A percentile compares a stretch with the other conserved stretches of the same genome.
Evolutionary conservation across 2,888 invertebrate genomes (phyloP).

Genomic region (Ormyrus pomaceus): DNA sequence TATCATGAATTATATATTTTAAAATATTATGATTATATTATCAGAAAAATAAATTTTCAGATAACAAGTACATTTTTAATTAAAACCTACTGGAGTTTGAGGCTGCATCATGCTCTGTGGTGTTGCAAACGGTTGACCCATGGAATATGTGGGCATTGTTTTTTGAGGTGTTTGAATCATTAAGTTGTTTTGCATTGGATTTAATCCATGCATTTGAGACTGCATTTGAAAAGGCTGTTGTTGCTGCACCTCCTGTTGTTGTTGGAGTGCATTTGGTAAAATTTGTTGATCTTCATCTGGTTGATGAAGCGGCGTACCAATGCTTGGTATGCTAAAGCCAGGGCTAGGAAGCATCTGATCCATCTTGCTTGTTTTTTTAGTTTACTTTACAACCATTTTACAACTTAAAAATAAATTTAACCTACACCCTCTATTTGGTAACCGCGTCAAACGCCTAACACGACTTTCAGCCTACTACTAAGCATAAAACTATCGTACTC

Average conservation of each 20-base stretch:
- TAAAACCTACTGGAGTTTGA: conserved; percentile 85
- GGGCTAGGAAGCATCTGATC: conserved; percentile 95
- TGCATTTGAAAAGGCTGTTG: conserved; percentile 77
- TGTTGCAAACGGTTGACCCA: conserved; percentile 85
- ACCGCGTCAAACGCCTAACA: no score
- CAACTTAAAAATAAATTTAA: conserved; percentile 11
- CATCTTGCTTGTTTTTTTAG: conserved; percentile 77
- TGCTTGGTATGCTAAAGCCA: conserved; percentile 91
- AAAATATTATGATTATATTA: neutral
- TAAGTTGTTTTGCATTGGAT: conserved; percentile 80
- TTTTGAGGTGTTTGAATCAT: conserved; percentile 84
- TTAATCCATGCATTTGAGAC: conserved; percentile 79
- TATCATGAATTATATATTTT: neutral
- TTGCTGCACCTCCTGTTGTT: conserved; percentile 79
- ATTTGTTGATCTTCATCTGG: conserved; percentile 95
- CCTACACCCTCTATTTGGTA: neutral
- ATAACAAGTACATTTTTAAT: neutral
- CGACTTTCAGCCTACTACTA: no score
- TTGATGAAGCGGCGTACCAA: conserved; percentile 92
- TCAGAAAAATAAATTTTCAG: neutral
- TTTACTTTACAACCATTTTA: neutral
- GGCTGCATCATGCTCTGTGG: conserved; percentile 93
- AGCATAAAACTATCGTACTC: no score
- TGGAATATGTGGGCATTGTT: conserved; percentile 85
- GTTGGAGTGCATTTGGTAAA: conserved; percentile 88